Evolutionary conservation across 2,888 invertebrate species (phyloP).

Genomic region (Meliscaeva auricollis): DNA sequence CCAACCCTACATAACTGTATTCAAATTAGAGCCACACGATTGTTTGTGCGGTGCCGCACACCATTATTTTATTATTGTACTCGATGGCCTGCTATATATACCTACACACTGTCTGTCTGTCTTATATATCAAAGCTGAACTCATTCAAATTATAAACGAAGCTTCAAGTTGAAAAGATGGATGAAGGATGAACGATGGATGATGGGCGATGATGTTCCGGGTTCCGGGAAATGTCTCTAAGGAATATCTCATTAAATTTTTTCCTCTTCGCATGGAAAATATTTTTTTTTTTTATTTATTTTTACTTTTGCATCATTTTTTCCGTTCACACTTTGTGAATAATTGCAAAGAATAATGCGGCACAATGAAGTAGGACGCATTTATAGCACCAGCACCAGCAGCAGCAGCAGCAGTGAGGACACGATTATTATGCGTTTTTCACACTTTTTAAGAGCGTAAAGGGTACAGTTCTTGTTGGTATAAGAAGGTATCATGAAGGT

Average conservation of each 20-base stretch:
- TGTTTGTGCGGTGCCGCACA: slow-evolving; percentile 32
- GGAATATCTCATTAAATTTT: slow-evolving; percentile 70
- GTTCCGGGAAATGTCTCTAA: slow-evolving; percentile 58
- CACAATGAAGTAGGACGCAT: slow-evolving; percentile 40
- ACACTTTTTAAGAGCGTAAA: slow-evolving; percentile 29
- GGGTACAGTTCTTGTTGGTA: not conserved
- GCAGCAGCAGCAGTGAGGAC: not conserved
- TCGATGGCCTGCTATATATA: slow-evolving; percentile 29
- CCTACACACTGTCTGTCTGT: not conserved
- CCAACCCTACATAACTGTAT: slow-evolving; percentile 16
- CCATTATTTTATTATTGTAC: slow-evolving; percentile 31
- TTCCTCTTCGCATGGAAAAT: slow-evolving; percentile 2
- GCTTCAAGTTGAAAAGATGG: slow-evolving; percentile 33
- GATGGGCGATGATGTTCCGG: slow-evolving; percentile 40
- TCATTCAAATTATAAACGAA: slow-evolving; percentile 68
- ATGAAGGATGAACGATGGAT: slow-evolving; percentile 43
- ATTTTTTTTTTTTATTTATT: slow-evolving; percentile 10
- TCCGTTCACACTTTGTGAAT: slow-evolving; percentile 70
- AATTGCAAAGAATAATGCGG: slow-evolving; percentile 68
- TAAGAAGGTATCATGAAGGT: not conserved
- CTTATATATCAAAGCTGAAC: slow-evolving; percentile 53
- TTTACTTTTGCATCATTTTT: slow-evolving; percentile 31
- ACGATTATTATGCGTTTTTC: slow-evolving; percentile 57
- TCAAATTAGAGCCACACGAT: slow-evolving; percentile 48
- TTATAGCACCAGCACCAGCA: not conserved